Conservation (phyloP, 2,113 vertebrate genomes). For the Hyperoodon ampullatus region DNA sequence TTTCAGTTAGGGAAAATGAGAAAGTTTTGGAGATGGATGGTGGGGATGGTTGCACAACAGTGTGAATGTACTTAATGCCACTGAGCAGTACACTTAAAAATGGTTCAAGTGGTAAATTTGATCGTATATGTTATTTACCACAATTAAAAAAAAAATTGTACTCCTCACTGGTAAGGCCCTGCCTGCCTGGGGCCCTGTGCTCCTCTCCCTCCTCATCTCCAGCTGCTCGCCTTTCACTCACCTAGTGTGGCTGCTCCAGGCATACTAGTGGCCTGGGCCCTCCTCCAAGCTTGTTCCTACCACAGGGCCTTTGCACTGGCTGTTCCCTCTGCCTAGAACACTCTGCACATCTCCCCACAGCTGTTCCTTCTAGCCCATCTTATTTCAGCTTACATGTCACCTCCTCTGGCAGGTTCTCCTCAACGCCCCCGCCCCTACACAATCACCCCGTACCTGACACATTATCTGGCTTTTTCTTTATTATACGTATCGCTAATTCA, state of each 20-base stretch:
- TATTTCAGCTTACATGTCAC: background rate
- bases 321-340: background rate
- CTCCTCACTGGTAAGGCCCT: background rate
- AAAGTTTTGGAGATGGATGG: background rate
- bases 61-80: background rate
- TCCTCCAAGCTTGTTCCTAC: background rate
- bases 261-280: background rate
- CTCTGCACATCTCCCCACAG: background rate
- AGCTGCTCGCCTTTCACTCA: background rate
- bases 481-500: background rate
- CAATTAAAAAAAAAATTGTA: background rate
- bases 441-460: background rate
- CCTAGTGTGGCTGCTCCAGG: background rate
- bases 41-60: background rate
- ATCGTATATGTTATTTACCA: background rate
- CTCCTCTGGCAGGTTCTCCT: background rate
- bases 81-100: background rate
- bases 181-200: background rate
- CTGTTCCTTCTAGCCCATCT: background rate
- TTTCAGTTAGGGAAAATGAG: background rate
- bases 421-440: accelerated
- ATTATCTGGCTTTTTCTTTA: background rate
- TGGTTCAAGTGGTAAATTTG: background rate
- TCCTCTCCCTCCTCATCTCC: background rate
- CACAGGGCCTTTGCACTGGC: background rate